Percentiles rank a stretch among this genome's conserved stretches.
These are phyloP conservation scores for Anabas testudineus DNA, from an alignment of 2,797 vertebrate genomes.

Conservation along the genomic window DNA sequence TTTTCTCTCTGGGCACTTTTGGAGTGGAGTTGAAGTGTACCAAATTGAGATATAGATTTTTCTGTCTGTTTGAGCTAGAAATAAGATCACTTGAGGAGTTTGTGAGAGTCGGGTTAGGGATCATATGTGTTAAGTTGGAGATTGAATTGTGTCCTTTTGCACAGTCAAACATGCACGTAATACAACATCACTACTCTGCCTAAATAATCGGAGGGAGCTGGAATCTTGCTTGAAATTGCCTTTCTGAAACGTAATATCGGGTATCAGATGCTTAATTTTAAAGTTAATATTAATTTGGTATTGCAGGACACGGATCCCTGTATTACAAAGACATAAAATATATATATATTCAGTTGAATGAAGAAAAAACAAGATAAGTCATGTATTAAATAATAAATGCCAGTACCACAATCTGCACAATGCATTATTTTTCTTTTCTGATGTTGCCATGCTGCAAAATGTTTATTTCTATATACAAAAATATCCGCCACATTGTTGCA, in stretches of 20 bases:
- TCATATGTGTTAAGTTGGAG: slow-evolving; percentile 73
- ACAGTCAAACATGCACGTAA: slow-evolving; percentile 37
- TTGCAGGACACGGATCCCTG: slow-evolving; percentile 28
- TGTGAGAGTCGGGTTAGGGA: slow-evolving; percentile 69
- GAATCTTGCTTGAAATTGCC: slow-evolving; percentile 18
- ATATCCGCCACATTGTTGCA: slow-evolving; percentile 24
- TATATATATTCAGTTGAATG: neutral
- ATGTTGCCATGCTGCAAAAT: slow-evolving; percentile 20
- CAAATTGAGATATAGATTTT: slow-evolving; percentile 85
- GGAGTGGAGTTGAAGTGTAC: slow-evolving; percentile 82
- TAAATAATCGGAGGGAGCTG: slow-evolving; percentile 22
- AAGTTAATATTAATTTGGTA: slow-evolving; percentile 13
- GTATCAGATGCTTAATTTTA: slow-evolving; percentile 12
- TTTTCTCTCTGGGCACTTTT: slow-evolving; percentile 80
- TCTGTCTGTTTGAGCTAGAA: slow-evolving; percentile 81
- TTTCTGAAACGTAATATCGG: neutral
- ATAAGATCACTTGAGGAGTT: slow-evolving; percentile 80
- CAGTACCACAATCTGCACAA: slow-evolving; percentile 23
- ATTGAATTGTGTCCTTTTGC: slow-evolving; percentile 71
- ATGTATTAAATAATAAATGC: slow-evolving; percentile 19
- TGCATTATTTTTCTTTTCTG: slow-evolving; percentile 2
- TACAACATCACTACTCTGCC: slow-evolving; percentile 24
- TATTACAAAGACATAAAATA: slow-evolving; percentile 3
- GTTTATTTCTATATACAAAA: slow-evolving; percentile 24
- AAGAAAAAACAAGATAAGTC: neutral